Conservation (phyloP, 2,888 invertebrate species). For the Phlogophora meticulosa region DNA sequence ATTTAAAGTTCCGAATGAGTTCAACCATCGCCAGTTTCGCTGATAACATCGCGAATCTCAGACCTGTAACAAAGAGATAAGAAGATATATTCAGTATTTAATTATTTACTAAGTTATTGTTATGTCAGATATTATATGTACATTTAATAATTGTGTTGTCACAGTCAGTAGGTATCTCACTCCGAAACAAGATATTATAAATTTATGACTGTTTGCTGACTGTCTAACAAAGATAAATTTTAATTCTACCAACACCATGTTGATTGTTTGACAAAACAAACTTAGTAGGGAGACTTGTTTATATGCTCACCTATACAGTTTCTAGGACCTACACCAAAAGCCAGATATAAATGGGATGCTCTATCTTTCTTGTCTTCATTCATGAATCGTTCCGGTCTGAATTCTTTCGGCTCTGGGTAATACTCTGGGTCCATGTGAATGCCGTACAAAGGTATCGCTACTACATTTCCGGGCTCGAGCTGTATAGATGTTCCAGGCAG, state of each 20-base stretch:
- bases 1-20: conserved; percentile 84
- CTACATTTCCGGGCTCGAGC: conserved; percentile 84
- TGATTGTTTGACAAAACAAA: background rate
- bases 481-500: conserved; percentile 86
- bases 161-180: background rate
- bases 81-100: conserved; percentile 2
- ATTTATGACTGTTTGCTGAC: background rate
- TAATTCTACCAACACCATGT: background rate
- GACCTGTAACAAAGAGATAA: conserved; percentile 77
- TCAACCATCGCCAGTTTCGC: conserved; percentile 87
- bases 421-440: conserved; percentile 90
- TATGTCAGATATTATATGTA: background rate
- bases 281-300: background rate
- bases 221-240: background rate
- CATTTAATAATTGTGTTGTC: background rate
- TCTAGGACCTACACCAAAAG: conserved; percentile 90
- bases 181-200: background rate
- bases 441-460: conserved; percentile 87
- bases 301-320: conserved; percentile 87
- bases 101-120: background rate
- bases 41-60: conserved; percentile 89
- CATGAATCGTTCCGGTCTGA: conserved; percentile 90
- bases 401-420: conserved; percentile 90
- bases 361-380: conserved; percentile 88
- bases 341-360: conserved; percentile 87